Evolutionary conservation across 2,797 vertebrate species (phyloP).

Genomic region (Coranthus polyacanthus): DNA sequence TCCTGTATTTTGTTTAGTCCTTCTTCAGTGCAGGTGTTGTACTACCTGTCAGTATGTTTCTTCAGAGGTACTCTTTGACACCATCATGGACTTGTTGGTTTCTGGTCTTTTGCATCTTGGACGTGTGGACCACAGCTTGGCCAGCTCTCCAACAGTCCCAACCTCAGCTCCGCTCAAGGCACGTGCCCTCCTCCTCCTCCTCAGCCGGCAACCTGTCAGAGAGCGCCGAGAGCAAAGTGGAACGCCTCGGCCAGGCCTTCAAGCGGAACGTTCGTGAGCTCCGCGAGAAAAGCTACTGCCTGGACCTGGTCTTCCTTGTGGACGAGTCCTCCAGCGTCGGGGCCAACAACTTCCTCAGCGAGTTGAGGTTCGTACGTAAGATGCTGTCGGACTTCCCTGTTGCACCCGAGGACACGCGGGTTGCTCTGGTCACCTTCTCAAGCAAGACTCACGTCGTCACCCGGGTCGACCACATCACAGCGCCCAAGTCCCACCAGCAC

Average conservation of each 20-base stretch:
- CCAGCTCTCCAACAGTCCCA: slow-evolving; percentile 60
- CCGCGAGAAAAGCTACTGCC: slow-evolving; percentile 88
- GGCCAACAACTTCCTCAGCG: slow-evolving; percentile 92
- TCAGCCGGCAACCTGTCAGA: slow-evolving; percentile 79
- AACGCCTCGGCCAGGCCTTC: slow-evolving; percentile 92
- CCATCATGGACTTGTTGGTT: slow-evolving; percentile 69
- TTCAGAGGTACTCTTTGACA: slow-evolving; percentile 55
- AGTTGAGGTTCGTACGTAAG: slow-evolving; percentile 95
- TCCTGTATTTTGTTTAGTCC: slow-evolving; percentile 6
- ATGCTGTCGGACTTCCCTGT: slow-evolving; percentile 97
- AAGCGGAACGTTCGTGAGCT: slow-evolving; percentile 91
- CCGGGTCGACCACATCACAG: slow-evolving; percentile 94
- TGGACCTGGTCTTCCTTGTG: slow-evolving; percentile 97
- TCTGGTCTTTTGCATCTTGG: slow-evolving; percentile 67
- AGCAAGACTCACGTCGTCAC: slow-evolving; percentile 95
- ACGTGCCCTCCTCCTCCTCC: slow-evolving; percentile 53
- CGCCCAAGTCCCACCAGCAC: slow-evolving; percentile 92
- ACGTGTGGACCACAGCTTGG: slow-evolving; percentile 66
- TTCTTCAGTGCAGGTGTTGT: slow-evolving; percentile 36
- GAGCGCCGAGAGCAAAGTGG: slow-evolving; percentile 89
- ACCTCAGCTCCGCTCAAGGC: slow-evolving; percentile 57
- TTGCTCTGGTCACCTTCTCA: slow-evolving; percentile 96
- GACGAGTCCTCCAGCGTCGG: slow-evolving; percentile 98
- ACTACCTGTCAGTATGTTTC: slow-evolving; percentile 64
- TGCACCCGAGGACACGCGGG: slow-evolving; percentile 91